phyloP scores from a whole-genome alignment of 2,888 invertebrate genomes.

The Conchocele bisecta region DNA sequence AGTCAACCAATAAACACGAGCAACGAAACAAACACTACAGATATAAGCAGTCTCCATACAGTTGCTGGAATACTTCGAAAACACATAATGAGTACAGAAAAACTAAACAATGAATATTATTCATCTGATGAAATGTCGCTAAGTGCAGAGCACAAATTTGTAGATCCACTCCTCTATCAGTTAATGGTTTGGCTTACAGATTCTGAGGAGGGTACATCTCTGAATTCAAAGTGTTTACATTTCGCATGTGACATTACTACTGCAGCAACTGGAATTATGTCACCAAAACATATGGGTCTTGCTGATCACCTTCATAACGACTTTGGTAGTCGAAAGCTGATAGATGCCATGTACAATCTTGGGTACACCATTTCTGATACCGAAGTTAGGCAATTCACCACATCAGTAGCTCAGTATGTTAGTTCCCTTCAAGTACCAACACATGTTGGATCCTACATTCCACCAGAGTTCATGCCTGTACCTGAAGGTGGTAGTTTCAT shows the following conservation, averaged over 20 bases:
- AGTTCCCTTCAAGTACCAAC: background rate
- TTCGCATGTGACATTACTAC: background rate
- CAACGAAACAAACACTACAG: background rate
- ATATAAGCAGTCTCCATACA: background rate
- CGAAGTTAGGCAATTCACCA: background rate
- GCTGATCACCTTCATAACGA: conserved; percentile 2
- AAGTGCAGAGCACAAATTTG: background rate
- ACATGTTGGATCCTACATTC: background rate
- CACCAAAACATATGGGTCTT: conserved; percentile 9
- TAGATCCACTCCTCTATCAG: background rate
- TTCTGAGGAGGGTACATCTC: background rate
- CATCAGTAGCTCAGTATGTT: background rate
- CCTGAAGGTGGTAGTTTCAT: background rate
- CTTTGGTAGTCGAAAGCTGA: background rate
- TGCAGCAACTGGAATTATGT: too few relatives aligned
- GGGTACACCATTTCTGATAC: background rate
- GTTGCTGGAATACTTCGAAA: background rate
- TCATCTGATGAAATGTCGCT: background rate
- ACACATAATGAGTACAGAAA: background rate
- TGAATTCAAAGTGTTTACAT: background rate
- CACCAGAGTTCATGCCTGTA: background rate
- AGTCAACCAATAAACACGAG: background rate
- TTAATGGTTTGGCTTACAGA: background rate
- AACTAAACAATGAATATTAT: background rate
- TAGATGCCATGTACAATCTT: conserved; percentile 3